Base-by-base conservation (phyloP, 2,797 vertebrate genomes). In the Helostoma temminkii region DNA sequence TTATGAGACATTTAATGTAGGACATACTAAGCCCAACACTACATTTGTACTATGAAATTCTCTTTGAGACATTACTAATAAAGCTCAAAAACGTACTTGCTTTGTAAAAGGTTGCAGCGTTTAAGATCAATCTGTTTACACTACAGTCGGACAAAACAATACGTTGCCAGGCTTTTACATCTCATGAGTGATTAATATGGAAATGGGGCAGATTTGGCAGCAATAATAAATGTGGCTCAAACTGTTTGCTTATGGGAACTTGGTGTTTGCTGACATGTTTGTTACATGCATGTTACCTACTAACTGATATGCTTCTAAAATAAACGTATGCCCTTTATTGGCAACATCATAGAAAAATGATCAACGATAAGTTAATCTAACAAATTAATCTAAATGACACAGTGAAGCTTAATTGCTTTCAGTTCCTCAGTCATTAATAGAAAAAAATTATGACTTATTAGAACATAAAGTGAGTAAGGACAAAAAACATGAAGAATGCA, bases 1-100 rank as follows among this genome's bases (percentile, higher is more conserved):
- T 73, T 14, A 66, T 66, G 16, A 55, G 25, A 76, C 52, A 56
- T 65, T n/a, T 42, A 19, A 52, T 19, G 48, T 9, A 26, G 19
- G 70, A 56, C 36, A 7, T 15, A 24, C 52, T 14, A 48, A 21
- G 53, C 64, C 57, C 24, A 60, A 55, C 4, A 15, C 3, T 34
- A 3, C 43, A 30, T 25, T 10, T 1, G 42, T 5, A 19, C 1
- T 28, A 34, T 43, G 2, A 32, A 49, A 39, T 50, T 19, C 6
- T 32, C 10, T 34, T 16, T 5, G 15, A 37, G 5, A 55, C 19
- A 11, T 19, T 24, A 34, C 37, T 53, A 9, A 4, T 28, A 30
- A 50, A 50, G 41, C 9, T 24, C 7, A 2, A 7, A 8, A 2
- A 24, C 19, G 22, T 24, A 14, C 30, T 26, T 50, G 36, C 1